A percentile compares a stretch with the other conserved stretches of the same genome.
phyloP scores from a whole-genome alignment of 2,797 vertebrate genomes.

The Sebastes matsubarae region DNA sequence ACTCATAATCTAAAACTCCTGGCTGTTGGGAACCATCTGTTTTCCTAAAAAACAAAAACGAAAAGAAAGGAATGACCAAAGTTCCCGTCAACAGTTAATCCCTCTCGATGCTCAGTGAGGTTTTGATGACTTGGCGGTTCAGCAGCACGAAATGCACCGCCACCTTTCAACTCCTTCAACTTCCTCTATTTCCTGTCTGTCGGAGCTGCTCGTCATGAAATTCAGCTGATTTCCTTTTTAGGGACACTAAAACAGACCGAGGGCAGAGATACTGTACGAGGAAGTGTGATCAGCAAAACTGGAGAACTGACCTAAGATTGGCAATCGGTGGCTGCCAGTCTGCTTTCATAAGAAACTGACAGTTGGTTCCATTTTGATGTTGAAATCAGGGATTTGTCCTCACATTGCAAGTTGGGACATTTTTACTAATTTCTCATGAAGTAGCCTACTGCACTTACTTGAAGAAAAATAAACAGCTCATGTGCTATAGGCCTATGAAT shows the following conservation, averaged over 20 bases:
- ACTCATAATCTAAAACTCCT: not conserved
- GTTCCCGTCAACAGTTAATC: constrained; percentile 37
- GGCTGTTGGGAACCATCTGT: not conserved
- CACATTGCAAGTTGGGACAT: not conserved
- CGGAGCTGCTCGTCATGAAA: not conserved
- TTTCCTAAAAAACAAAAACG: not conserved
- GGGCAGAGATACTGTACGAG: constrained; percentile 54
- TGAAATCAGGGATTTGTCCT: not conserved
- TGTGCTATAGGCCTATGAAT: too few species aligned
- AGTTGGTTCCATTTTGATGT: not conserved
- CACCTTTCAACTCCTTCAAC: constrained; percentile 45
- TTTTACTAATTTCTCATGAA: not conserved
- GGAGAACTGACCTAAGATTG: constrained; percentile 11
- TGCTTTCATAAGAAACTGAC: not conserved
- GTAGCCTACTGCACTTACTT: not conserved
- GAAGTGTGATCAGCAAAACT: constrained; percentile 64
- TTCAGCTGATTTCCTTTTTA: constrained; percentile 50
- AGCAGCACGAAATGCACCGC: constrained; percentile 1
- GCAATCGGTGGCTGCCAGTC: not conserved
- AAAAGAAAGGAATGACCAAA: not conserved
- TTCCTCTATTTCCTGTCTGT: constrained; percentile 67
- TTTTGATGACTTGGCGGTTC: constrained; percentile 54
- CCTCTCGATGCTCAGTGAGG: not conserved
- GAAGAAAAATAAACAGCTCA: not conserved
- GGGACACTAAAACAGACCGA: not conserved